phyloP scores from a whole-genome alignment of 2,113 vertebrate species.

The Ptilorrhoa leucosticta region DNA sequence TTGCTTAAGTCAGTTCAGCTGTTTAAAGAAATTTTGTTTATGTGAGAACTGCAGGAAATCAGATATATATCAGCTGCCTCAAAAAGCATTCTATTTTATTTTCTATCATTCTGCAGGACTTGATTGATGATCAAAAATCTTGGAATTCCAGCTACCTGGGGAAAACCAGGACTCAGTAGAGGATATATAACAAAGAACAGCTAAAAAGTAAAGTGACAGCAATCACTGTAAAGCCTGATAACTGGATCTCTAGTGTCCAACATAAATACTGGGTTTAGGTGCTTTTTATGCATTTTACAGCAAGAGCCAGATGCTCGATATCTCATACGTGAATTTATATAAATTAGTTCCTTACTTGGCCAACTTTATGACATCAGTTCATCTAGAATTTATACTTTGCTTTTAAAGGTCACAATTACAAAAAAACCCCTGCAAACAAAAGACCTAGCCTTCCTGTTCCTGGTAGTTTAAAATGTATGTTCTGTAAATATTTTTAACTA shows the following conservation, averaged over 20 bases:
- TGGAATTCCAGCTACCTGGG: conserved; percentile 30
- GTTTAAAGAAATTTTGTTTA: neutral
- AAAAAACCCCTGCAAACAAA: neutral
- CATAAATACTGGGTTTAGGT: conserved; percentile 30
- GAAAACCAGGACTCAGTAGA: conserved; percentile 3
- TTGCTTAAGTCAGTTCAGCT: neutral
- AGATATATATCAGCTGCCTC: neutral
- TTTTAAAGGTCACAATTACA: neutral
- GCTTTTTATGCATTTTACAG: conserved; percentile 28
- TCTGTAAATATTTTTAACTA: neutral
- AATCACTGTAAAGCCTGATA: conserved; percentile 41
- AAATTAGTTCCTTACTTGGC: conserved; percentile 37
- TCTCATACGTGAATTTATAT: conserved; percentile 48
- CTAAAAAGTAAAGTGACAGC: conserved; percentile 54
- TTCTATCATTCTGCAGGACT: neutral
- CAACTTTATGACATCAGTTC: conserved; percentile 24
- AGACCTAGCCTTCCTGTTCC: neutral
- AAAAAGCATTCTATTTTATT: conserved; percentile 11
- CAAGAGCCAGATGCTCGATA: conserved; percentile 37
- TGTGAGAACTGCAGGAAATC: conserved; percentile 10
- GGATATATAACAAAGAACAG: conserved; percentile 25
- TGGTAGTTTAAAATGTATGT: neutral
- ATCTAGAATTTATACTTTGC: neutral
- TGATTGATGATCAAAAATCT: conserved; percentile 30
- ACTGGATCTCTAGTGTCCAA: conserved; percentile 45